A percentile compares a stretch with the other conserved stretches of the same genome.
These are phyloP conservation scores for Strigamia maritima DNA, from an alignment of 2,888 invertebrate species.

Conservation along the genomic window DNA sequence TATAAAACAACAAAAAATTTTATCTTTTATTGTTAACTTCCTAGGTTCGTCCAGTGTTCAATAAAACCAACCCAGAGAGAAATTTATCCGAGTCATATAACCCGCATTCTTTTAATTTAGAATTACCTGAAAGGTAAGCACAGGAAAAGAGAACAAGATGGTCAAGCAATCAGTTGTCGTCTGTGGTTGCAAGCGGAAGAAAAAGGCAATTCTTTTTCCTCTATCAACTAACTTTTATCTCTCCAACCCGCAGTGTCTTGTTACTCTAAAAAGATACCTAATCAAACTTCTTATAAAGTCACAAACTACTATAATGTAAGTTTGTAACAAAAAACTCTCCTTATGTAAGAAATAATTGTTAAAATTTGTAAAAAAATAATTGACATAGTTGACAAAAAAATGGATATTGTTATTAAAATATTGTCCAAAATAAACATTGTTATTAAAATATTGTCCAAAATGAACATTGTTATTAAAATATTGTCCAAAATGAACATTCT, in stretches of 20 bases:
- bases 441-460: too few relatives aligned
- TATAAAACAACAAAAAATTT: neutral
- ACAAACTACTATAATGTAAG: too few relatives aligned
- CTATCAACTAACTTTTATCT: neutral
- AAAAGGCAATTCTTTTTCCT: neutral
- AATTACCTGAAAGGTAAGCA: conserved; percentile 16
- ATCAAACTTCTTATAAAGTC: neutral
- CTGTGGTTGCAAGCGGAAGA: neutral
- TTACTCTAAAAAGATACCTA: neutral
- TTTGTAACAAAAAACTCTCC: too few relatives aligned
- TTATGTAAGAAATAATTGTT: too few relatives aligned
- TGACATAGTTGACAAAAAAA: too few relatives aligned
- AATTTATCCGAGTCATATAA: neutral
- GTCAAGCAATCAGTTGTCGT: conserved; percentile 3
- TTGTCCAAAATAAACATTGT: too few relatives aligned
- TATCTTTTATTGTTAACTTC: too few relatives aligned
- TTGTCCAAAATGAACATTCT: too few relatives aligned
- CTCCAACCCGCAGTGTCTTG: neutral
- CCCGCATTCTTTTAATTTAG: neutral
- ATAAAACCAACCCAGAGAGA: neutral
- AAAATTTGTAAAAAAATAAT: too few relatives aligned
- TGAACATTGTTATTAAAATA: too few relatives aligned
- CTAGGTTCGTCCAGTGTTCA: neutral
- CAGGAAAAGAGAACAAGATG: neutral
- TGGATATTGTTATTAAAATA: too few relatives aligned